phyloP scores from a whole-genome alignment of 1,140 invertebrate species.

The Dryas iulia region DNA sequence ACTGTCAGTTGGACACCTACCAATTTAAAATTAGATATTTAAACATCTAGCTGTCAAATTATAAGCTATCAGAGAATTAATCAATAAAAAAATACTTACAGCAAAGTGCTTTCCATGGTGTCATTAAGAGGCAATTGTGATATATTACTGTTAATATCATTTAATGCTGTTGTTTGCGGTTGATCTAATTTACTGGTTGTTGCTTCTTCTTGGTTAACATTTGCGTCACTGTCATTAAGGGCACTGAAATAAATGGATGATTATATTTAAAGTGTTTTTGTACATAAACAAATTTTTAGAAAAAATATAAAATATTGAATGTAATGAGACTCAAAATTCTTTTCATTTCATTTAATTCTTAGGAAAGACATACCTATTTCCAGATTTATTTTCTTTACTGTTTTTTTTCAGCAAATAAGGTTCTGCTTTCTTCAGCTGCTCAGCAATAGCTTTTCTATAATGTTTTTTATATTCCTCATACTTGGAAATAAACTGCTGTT shows the following conservation, averaged over 20 bases:
- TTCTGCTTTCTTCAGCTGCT: constrained; percentile 37
- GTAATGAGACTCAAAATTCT: too few relatives aligned
- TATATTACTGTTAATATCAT: background rate
- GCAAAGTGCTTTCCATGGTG: background rate
- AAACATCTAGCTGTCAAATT: background rate
- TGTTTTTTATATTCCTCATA: constrained; percentile 36
- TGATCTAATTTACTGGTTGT: background rate
- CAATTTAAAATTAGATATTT: background rate
- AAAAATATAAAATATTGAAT: too few relatives aligned
- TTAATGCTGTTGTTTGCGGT: background rate
- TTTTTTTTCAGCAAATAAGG: constrained; percentile 46
- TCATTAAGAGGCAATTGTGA: background rate
- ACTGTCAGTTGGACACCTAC: background rate
- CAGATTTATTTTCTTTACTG: background rate
- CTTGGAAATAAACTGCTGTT: constrained; percentile 40
- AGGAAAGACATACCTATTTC: background rate
- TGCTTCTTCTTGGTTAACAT: background rate
- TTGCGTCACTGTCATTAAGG: background rate
- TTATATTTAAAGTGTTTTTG: too few relatives aligned
- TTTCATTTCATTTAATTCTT: too few relatives aligned
- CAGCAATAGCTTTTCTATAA: constrained; percentile 38
- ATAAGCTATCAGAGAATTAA: too few relatives aligned
- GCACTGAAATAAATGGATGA: background rate
- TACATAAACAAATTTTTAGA: too few relatives aligned
- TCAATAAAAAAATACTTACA: background rate